Evolutionary conservation across 2,888 invertebrate species (phyloP).

Genomic region (Tridacna gigas): DNA sequence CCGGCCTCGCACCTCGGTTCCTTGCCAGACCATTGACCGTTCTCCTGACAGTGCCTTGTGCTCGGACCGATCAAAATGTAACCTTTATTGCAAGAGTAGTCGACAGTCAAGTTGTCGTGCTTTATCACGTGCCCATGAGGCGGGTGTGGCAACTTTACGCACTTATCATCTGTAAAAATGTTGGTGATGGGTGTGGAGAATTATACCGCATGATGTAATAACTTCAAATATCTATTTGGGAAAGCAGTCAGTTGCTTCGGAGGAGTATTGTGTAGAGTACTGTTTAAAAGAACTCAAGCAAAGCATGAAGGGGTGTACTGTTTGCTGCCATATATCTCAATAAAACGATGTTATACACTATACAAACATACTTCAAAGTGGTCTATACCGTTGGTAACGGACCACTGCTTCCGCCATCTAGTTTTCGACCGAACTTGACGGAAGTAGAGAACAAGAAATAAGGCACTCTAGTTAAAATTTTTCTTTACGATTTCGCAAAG

Average conservation of each 20-base stretch:
- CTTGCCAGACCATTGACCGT: background rate
- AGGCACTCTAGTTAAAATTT: no score
- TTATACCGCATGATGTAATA: no score
- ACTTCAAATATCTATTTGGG: no score
- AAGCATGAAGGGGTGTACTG: background rate
- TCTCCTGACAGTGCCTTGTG: background rate
- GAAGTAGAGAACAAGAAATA: no score
- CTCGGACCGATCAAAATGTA: conserved; percentile 16
- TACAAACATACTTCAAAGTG: no score
- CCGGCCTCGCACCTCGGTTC: conserved; percentile 17
- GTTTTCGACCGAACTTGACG: no score
- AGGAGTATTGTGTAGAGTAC: background rate
- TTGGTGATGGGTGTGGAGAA: no score
- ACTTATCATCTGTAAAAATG: background rate
- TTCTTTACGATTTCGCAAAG: no score
- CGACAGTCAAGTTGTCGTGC: background rate
- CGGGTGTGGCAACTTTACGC: conserved; percentile 3
- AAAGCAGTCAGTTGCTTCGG: background rate
- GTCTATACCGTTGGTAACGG: no score
- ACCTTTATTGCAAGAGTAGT: conserved; percentile 12
- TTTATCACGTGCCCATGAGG: conserved; percentile 5
- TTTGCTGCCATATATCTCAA: background rate
- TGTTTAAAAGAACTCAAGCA: background rate
- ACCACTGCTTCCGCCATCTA: no score
- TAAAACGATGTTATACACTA: background rate